Base-by-base conservation (phyloP, 1,140 invertebrate species). In the Harlomillsia oculata region DNA sequence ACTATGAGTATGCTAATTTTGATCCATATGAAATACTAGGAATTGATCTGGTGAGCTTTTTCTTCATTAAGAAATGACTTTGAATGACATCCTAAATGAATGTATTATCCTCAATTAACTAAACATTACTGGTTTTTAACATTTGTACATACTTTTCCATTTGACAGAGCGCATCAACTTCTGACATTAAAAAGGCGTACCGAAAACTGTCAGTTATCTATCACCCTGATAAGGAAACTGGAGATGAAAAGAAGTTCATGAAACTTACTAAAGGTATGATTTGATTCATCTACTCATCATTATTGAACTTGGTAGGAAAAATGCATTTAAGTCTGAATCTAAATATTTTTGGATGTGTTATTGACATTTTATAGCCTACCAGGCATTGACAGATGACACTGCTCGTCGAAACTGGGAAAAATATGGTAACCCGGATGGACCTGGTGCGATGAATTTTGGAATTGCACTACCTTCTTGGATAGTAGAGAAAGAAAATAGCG, bases 391-490 rank as follows among this genome's bases (percentile, higher is more conserved):
- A 34, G 93, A 99, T 77, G 93, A 97, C 67, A 91, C 96, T 73
- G 87, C 95, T 6, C 81, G 89, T 65, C 85, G 86, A 71, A 99
- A 99, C 75, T 99, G 93, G 89, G 90, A 97, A 70, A 90, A 93
- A 71, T 97, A 97, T 80, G 97, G 97, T 32, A 98, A 99, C 79
- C 96, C 96, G 13, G 96, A 99, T 81, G 97, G 97, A 5, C 97
- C 97, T 28, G 93, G 92, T 62, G 93, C 92, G 20, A 97, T 94
- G 81, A 92, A 89, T 66, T 98, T 99, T 80, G 96, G 97, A 61
- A 99, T 99, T 71, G 97, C 96, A 37, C 74, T 99, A 39, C 97
- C 97, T 18, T 97, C 95, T 50, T 99, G 96, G 96, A 97, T 99
- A 72, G 92, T 99, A n/a, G 94, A 98, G 70, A 95, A 97, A 72